Evolutionary conservation across 2,113 vertebrate genomes (phyloP).

Genomic region (Hucho hucho): DNA sequence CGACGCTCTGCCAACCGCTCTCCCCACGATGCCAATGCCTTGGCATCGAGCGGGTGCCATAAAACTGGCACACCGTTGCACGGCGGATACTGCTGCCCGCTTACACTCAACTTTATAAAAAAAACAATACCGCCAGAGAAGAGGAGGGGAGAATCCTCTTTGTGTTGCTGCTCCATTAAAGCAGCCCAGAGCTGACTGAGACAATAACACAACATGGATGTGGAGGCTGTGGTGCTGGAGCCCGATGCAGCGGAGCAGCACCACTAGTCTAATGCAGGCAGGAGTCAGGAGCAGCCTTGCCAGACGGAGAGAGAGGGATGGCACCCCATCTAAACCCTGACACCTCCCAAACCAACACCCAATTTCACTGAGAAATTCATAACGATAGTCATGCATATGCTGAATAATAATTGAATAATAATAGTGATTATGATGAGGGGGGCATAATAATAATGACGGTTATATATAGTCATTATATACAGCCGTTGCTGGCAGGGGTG

Average conservation of each 20-base stretch:
- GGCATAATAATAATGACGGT: constrained; percentile 59
- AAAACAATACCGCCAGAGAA: constrained; percentile 37
- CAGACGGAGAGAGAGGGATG: no score
- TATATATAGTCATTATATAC: constrained; percentile 61
- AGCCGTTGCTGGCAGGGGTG: constrained; percentile 59
- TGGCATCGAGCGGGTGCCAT: constrained; percentile 53
- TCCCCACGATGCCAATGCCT: constrained; percentile 55
- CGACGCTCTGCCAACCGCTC: constrained; percentile 57
- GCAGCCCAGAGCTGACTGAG: constrained; percentile 29
- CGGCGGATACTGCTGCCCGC: constrained; percentile 53
- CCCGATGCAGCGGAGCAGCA: no score
- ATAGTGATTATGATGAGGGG: constrained; percentile 56
- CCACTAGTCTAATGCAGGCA: no score
- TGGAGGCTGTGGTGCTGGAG: no score
- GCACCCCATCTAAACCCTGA: neutral
- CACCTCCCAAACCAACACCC: neutral
- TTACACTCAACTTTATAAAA: constrained; percentile 56
- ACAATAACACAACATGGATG: constrained; percentile 23
- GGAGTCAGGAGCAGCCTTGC: no score
- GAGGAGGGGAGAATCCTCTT: constrained; percentile 41
- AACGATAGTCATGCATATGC: constrained; percentile 38
- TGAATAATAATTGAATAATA: constrained; percentile 62
- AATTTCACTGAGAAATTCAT: constrained; percentile 49
- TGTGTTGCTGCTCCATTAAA: constrained; percentile 41
- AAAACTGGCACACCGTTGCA: constrained; percentile 49